phyloP scores from a whole-genome alignment of 1,140 invertebrate genomes.

The Arctopsyche grandis region DNA sequence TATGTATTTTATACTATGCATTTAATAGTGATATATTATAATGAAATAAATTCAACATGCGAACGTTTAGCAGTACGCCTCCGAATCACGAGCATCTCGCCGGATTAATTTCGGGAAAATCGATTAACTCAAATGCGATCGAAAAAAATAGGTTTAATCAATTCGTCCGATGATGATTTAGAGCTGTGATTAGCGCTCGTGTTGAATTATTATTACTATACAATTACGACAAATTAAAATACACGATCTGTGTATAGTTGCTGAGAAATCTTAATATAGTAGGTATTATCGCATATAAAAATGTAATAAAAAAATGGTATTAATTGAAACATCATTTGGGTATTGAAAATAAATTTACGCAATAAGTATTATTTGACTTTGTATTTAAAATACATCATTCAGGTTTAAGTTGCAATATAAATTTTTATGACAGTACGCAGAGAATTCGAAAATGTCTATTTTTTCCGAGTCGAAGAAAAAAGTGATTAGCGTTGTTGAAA shows the following conservation, averaged over 20 bases:
- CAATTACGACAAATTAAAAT: conserved; percentile 1
- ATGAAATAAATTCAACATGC: not conserved
- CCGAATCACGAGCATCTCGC: not conserved
- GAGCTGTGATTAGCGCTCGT: not conserved
- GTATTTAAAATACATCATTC: not conserved
- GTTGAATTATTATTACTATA: not conserved
- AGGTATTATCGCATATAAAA: not conserved
- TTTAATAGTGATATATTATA: no score
- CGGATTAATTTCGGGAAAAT: not conserved
- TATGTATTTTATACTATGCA: no score
- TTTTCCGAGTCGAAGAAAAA: conserved; percentile 1
- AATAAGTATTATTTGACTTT: not conserved
- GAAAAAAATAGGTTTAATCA: not conserved
- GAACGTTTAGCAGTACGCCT: not conserved
- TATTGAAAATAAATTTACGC: not conserved
- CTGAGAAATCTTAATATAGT: not conserved
- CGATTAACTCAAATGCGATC: conserved; percentile 2
- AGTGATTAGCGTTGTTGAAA: conserved; percentile 26
- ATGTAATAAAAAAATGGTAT: not conserved
- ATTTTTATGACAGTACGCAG: conserved; percentile 3
- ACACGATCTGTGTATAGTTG: no score
- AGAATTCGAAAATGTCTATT: not conserved
- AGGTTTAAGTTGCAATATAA: conserved; percentile 8
- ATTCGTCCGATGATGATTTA: not conserved
- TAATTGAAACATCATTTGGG: not conserved